Conservation (phyloP, 1,140 invertebrate genomes). For the Drosophila malerkotliana region DNA sequence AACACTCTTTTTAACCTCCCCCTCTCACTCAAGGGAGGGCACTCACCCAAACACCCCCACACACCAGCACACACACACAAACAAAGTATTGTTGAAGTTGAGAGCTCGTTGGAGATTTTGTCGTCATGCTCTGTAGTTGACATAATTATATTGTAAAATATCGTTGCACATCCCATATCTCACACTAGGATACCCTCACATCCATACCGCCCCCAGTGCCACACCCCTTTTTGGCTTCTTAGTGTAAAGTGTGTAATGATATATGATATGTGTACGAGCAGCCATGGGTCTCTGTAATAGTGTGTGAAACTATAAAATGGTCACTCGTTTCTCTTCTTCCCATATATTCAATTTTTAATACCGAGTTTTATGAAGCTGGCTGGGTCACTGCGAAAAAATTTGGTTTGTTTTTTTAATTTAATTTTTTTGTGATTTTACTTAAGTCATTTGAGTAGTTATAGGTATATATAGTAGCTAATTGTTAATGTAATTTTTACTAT, state of each 20-base stretch:
- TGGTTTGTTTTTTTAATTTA: no score
- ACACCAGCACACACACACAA: constrained; percentile 7
- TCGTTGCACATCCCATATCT: constrained; percentile 55
- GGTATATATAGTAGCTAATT: no score
- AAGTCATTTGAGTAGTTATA: no score
- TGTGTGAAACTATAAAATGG: constrained; percentile 35
- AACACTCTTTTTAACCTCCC: background rate
- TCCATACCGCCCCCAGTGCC: no score
- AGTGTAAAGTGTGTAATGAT: constrained; percentile 27
- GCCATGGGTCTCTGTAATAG: background rate
- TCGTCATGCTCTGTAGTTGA: constrained; percentile 68
- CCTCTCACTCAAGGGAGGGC: no score
- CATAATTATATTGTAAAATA: constrained; percentile 81
- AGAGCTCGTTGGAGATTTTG: constrained; percentile 74
- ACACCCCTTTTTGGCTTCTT: background rate
- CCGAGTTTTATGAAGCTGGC: constrained; percentile 56
- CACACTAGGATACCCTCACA: background rate
- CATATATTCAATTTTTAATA: constrained; percentile 62
- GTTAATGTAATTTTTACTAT: no score
- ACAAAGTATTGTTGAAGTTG: constrained; percentile 72
- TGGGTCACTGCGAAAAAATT: background rate
- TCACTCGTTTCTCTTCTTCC: constrained; percentile 10
- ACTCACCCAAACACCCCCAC: no score
- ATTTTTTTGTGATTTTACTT: no score
- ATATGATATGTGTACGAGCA: constrained; percentile 29